These are phyloP conservation scores for Scyliorhinus canicula DNA, from an alignment of 2,797 vertebrate genomes.

Conservation along the genomic window DNA sequence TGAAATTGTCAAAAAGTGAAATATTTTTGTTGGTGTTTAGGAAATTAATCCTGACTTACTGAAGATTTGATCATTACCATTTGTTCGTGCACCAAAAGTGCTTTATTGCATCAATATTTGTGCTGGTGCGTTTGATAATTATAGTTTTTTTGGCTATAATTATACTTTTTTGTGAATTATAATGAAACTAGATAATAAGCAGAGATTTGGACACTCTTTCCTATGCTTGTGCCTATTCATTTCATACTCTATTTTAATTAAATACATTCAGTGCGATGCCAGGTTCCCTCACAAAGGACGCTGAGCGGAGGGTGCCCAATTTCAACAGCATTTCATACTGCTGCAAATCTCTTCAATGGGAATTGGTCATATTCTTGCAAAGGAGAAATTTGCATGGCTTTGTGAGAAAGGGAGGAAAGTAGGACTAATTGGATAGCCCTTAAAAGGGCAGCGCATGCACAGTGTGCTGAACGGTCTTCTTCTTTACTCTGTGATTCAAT, in stretches of 20 bases:
- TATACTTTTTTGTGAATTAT: slow-evolving; percentile 30
- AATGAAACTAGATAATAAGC: slow-evolving; percentile 20
- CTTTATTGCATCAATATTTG: slow-evolving; percentile 7
- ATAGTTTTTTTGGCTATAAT: slow-evolving; percentile 4
- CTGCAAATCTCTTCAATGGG: background rate
- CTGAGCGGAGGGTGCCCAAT: background rate
- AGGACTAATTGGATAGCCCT: background rate
- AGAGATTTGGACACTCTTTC: background rate
- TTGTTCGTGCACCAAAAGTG: background rate
- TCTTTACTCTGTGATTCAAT: background rate
- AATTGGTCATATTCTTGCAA: background rate
- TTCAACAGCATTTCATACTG: background rate
- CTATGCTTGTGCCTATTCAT: background rate
- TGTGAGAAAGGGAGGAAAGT: background rate
- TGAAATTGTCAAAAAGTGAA: background rate
- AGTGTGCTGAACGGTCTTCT: background rate
- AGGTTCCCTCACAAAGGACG: background rate
- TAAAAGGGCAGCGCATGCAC: background rate
- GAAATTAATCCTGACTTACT: slow-evolving; percentile 18
- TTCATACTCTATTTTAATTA: slow-evolving; percentile 9
- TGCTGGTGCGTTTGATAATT: background rate
- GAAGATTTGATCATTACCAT: background rate
- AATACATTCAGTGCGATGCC: background rate
- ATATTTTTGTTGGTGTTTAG: background rate
- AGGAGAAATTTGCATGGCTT: background rate